Conservation (phyloP, 2,113 vertebrate genomes). For the Nibea albiflora region DNA sequence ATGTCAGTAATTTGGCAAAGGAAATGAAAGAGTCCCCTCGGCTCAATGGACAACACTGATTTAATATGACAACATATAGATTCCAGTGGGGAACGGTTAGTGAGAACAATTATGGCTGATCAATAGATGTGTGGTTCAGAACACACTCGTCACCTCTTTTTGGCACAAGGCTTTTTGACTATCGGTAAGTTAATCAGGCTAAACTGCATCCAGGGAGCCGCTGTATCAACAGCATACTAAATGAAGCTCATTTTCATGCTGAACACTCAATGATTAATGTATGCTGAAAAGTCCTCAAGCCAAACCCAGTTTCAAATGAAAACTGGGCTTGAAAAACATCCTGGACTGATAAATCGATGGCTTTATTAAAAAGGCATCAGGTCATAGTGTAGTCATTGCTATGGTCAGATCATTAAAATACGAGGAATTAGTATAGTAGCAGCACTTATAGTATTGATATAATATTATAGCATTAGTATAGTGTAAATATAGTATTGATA, state of each 20-base stretch:
- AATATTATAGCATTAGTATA: not conserved
- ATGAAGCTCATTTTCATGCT: conserved; percentile 34
- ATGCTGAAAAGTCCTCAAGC: conserved; percentile 45
- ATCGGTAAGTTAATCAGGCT: conserved; percentile 31
- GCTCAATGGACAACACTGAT: conserved; percentile 41
- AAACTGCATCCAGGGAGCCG: conserved; percentile 26
- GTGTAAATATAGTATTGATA: not conserved
- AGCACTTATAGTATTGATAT: not conserved
- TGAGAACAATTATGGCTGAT: conserved; percentile 37
- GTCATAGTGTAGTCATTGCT: not conserved
- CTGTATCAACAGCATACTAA: conserved; percentile 59
- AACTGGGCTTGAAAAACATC: conserved; percentile 9
- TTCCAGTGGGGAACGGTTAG: conserved; percentile 36
- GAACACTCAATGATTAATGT: too few relatives aligned
- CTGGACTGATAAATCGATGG: not conserved
- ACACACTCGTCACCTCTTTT: conserved; percentile 13
- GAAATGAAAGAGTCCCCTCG: conserved; percentile 19
- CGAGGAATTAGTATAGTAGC: not conserved
- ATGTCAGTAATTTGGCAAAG: conserved; percentile 31
- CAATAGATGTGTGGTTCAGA: conserved; percentile 7
- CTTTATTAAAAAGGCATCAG: not conserved
- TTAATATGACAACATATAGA: conserved; percentile 49
- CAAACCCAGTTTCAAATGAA: conserved; percentile 45
- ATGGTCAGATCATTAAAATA: not conserved
- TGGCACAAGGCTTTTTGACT: conserved; percentile 6